A percentile compares a stretch with the other conserved stretches of the same genome.
These are phyloP conservation scores for Crenichthys baileyi DNA, from an alignment of 2,797 vertebrate genomes.

Conservation along the genomic window DNA sequence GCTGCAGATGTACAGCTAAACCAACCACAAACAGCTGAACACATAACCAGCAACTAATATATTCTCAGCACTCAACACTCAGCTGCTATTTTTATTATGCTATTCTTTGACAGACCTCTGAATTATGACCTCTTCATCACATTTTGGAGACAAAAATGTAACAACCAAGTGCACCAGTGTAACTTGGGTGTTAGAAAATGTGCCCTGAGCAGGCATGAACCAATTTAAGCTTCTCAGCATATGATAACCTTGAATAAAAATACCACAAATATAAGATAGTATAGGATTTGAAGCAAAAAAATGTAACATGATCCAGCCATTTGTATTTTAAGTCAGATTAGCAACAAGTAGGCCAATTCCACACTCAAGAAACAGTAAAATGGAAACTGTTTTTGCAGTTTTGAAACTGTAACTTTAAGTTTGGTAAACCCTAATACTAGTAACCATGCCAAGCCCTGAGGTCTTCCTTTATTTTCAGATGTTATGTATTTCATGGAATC, in stretches of 20 bases:
- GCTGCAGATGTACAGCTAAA: too few relatives aligned
- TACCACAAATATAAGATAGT: background rate
- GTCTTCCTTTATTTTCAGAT: too few relatives aligned
- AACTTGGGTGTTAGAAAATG: background rate
- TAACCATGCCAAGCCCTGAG: too few relatives aligned
- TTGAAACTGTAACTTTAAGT: background rate
- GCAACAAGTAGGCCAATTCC: background rate
- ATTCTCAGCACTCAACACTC: background rate
- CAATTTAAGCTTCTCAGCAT: too few relatives aligned
- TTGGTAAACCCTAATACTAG: too few relatives aligned
- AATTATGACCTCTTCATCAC: background rate
- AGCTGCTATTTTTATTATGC: background rate
- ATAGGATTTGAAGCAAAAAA: background rate
- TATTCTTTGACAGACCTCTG: background rate
- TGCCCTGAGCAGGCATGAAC: background rate
- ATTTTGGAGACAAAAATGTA: background rate
- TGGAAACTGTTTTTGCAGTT: background rate
- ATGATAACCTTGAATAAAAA: background rate
- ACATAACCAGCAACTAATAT: background rate
- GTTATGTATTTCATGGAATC: too few relatives aligned
- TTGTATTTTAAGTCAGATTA: background rate
- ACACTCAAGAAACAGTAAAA: too few relatives aligned
- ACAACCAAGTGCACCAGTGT: background rate
- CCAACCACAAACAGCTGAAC: background rate
- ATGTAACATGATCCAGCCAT: background rate